Evolutionary conservation across 2,888 invertebrate genomes (phyloP).

Genomic region (Phalera bucephala): DNA sequence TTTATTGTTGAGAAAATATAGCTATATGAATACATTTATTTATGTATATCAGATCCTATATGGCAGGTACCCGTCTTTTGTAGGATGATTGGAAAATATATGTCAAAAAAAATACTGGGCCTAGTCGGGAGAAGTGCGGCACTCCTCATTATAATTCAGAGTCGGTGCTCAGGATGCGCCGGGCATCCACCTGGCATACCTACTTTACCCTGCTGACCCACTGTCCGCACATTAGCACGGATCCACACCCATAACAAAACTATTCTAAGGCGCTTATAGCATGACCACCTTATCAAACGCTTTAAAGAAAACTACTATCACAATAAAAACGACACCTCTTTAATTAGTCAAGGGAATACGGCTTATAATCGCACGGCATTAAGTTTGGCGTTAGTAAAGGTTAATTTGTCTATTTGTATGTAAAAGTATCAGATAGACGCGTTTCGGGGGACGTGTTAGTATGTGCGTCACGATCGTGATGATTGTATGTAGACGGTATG

Average conservation of each 20-base stretch:
- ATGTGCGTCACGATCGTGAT: slow-evolving; percentile 38
- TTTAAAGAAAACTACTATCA: slow-evolving; percentile 16
- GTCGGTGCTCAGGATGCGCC: slow-evolving; percentile 46
- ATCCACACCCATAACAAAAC: slow-evolving; percentile 47
- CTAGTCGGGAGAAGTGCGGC: slow-evolving; percentile 22
- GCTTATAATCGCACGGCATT: slow-evolving; percentile 15
- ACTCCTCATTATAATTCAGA: slow-evolving; percentile 57
- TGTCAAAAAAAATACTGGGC: slow-evolving; percentile 16
- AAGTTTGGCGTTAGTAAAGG: slow-evolving; percentile 25
- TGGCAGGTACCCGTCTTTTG: no score
- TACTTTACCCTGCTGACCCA: slow-evolving; percentile 63
- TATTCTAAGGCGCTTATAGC: slow-evolving; percentile 40
- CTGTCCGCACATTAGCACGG: slow-evolving; percentile 57
- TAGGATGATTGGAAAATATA: no score
- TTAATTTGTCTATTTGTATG: slow-evolving; percentile 46
- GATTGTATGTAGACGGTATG: slow-evolving; percentile 37
- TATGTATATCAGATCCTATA: no score
- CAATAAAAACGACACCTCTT: slow-evolving; percentile 1
- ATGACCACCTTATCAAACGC: slow-evolving; percentile 27
- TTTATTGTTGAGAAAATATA: no score
- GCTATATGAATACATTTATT: no score
- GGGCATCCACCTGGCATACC: slow-evolving; percentile 43
- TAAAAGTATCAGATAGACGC: slow-evolving; percentile 27
- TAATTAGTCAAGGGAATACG: slow-evolving; percentile 17
- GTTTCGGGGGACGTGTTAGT: slow-evolving; percentile 33